Evolutionary conservation across 2,797 vertebrate species (phyloP).

Genomic region (Yasuhikotakia modesta): DNA sequence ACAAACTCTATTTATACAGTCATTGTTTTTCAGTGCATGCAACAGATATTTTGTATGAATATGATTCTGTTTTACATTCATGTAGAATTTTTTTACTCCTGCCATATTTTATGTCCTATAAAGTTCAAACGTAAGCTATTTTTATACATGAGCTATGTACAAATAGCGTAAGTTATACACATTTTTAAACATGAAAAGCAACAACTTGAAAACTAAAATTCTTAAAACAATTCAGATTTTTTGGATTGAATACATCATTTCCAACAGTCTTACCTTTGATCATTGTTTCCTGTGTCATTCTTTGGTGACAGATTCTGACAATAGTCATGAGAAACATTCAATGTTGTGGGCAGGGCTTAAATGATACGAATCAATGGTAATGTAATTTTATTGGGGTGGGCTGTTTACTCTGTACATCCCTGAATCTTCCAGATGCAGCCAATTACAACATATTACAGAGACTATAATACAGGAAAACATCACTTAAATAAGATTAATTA

Average conservation of each 20-base stretch:
- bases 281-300: background rate
- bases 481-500: background rate
- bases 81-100: too few species aligned
- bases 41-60: too few species aligned
- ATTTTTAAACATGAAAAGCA: background rate
- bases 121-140: background rate
- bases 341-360: background rate
- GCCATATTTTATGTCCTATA: background rate
- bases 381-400: background rate
- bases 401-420: background rate
- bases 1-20: background rate
- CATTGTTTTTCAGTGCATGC: too few species aligned
- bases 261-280: slow-evolving; percentile 16
- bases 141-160: background rate
- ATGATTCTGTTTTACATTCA: too few species aligned
- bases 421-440: background rate
- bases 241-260: background rate
- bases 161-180: background rate
- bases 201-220: background rate
- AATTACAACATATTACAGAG: background rate
- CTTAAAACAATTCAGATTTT: background rate
- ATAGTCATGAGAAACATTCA: background rate
- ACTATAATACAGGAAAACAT: background rate
- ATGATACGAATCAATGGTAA: background rate
- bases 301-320: background rate